Evolutionary conservation across 64 coral and sea anemone species (phyloP).

Genomic region (Acropora tenuis): DNA sequence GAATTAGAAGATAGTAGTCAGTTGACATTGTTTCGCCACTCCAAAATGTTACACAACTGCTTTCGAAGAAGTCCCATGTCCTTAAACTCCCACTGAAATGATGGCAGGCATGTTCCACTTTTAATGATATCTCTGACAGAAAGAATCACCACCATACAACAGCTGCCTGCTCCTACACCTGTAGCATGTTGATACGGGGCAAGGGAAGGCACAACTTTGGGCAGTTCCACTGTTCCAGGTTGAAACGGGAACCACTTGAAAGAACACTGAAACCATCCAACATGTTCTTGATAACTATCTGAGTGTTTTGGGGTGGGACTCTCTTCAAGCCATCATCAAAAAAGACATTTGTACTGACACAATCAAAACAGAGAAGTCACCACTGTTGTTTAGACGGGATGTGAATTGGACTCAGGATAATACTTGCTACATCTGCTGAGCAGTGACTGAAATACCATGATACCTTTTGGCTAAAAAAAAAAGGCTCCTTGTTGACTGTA

Average conservation of each 20-base stretch:
- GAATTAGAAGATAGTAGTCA: not conserved
- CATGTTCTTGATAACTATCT: conserved; percentile 12
- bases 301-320: not conserved
- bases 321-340: conserved; percentile 11
- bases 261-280: not conserved
- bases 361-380: conserved; percentile 23
- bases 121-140: too few species aligned
- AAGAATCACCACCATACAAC: not conserved
- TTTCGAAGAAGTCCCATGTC: not conserved
- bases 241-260: not conserved
- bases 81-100: too few species aligned
- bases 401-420: not conserved
- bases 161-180: conserved; percentile 31
- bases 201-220: conserved; percentile 1
- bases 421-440: not conserved
- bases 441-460: not conserved
- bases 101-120: too few species aligned
- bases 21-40: not conserved
- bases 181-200: conserved; percentile 8
- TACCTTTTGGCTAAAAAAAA: conserved; percentile 1
- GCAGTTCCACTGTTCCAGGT: conserved; percentile 4
- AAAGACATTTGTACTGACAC: not conserved
- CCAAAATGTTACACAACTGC: conserved; percentile 8
- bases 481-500: conserved; percentile 28
- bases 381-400: not conserved